Evolutionary conservation across 2,888 invertebrate species (phyloP).

Genomic region (Megastigmus dorsalis): DNA sequence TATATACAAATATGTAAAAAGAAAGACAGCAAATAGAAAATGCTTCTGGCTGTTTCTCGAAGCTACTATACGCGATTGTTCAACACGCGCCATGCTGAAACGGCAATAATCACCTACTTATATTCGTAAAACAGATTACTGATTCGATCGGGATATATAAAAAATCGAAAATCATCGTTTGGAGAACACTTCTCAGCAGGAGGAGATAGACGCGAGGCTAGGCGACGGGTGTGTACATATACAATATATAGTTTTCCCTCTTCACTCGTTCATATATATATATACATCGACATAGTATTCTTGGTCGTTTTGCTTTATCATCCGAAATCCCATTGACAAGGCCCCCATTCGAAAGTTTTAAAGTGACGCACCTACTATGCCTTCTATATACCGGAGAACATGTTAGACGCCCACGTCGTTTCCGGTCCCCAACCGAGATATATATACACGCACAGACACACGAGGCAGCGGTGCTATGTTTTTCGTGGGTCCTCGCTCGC

Average conservation of each 20-base stretch:
- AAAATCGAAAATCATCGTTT: constrained; percentile 32
- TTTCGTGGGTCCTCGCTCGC: constrained; percentile 48
- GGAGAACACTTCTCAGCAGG: constrained; percentile 11
- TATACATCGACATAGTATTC: too few relatives aligned
- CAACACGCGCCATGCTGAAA: too few relatives aligned
- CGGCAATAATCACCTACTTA: constrained; percentile 41
- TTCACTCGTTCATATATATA: not conserved
- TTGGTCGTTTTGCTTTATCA: constrained; percentile 44
- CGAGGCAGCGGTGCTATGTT: not conserved
- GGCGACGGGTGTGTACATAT: not conserved
- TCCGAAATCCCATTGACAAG: constrained; percentile 49
- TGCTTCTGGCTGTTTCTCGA: too few relatives aligned
- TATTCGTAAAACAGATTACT: constrained; percentile 25
- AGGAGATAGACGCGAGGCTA: not conserved
- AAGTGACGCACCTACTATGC: constrained; percentile 60
- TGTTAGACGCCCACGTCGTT: constrained; percentile 65
- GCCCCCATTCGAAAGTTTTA: constrained; percentile 28
- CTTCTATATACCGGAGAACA: constrained; percentile 47
- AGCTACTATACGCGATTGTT: too few relatives aligned
- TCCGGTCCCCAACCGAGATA: constrained; percentile 56
- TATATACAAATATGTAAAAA: too few relatives aligned
- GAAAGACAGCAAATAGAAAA: too few relatives aligned
- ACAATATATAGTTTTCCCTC: not conserved
- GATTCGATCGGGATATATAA: not conserved
- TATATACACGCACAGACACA: not conserved